Conservation (phyloP, 1,140 invertebrate genomes). For the Bombus sibiricus region DNA sequence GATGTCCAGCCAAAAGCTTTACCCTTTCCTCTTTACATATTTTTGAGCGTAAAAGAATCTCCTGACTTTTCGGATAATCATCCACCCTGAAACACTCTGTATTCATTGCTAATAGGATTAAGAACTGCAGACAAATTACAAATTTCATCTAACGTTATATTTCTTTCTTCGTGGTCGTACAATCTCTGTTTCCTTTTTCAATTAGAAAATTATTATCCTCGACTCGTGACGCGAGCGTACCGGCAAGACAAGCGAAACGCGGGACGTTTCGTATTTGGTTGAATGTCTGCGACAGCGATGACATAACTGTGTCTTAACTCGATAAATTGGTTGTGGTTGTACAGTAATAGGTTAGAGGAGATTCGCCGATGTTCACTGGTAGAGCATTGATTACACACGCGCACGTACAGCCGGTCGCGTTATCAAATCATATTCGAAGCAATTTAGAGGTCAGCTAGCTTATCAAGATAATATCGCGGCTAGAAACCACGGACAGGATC, state of each 20-base stretch:
- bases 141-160: too few species aligned
- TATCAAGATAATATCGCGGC: slow-evolving; percentile 36
- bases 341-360: slow-evolving; percentile 61
- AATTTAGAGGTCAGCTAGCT: slow-evolving; percentile 52
- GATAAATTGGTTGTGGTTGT: slow-evolving; percentile 61
- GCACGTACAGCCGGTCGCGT: slow-evolving; percentile 27
- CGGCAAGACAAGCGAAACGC: slow-evolving; percentile 40
- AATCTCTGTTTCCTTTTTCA: not conserved
- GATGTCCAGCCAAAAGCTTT: too few species aligned
- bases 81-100: not conserved
- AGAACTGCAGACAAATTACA: not conserved
- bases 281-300: slow-evolving; percentile 47
- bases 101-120: not conserved
- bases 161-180: not conserved
- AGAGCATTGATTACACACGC: slow-evolving; percentile 10
- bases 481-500: not conserved
- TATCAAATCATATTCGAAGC: slow-evolving; percentile 57
- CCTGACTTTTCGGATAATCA: not conserved
- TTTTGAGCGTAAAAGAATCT: too few species aligned
- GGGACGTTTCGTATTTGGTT: not conserved
- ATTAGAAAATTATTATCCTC: slow-evolving; percentile 17
- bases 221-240: not conserved
- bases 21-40: too few species aligned
- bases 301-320: slow-evolving; percentile 66
- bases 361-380: slow-evolving; percentile 17